Conservation (phyloP, 2,888 invertebrate genomes). For the Tenthredo distinguenda region DNA sequence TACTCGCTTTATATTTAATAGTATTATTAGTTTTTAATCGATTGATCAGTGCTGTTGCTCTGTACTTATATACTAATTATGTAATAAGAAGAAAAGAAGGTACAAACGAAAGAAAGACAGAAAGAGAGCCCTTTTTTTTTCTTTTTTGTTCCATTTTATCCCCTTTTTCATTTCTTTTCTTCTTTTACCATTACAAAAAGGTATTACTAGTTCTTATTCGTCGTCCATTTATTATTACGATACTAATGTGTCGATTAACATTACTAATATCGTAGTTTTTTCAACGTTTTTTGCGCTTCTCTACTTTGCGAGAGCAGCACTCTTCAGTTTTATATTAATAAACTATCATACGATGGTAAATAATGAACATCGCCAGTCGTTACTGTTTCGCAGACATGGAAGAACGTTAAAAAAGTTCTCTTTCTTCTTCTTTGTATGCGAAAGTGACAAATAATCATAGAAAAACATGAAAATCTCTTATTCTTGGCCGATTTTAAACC, state of each 20-base stretch:
- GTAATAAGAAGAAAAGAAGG: not conserved
- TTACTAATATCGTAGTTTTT: not conserved
- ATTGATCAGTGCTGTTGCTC: not conserved
- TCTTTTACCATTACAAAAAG: not conserved
- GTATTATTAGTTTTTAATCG: not conserved
- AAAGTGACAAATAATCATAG: no score
- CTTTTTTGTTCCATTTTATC: not conserved
- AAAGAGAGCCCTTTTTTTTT: not conserved
- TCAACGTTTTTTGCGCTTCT: not conserved
- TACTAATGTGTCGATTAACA: not conserved
- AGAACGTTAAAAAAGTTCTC: no score
- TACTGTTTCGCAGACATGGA: no score
- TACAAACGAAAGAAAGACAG: not conserved
- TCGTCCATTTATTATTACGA: not conserved
- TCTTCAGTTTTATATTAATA: not conserved
- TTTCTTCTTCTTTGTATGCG: no score
- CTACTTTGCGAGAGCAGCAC: not conserved
- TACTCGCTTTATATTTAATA: not conserved
- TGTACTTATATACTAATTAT: not conserved
- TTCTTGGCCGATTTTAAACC: no score
- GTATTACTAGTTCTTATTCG: not conserved
- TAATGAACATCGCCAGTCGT: not conserved
- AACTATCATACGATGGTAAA: not conserved
- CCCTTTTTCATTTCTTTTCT: not conserved
- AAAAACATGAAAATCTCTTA: not conserved